phyloP scores from a whole-genome alignment of 2,888 invertebrate species.

The Bruchidius siliquastri region DNA sequence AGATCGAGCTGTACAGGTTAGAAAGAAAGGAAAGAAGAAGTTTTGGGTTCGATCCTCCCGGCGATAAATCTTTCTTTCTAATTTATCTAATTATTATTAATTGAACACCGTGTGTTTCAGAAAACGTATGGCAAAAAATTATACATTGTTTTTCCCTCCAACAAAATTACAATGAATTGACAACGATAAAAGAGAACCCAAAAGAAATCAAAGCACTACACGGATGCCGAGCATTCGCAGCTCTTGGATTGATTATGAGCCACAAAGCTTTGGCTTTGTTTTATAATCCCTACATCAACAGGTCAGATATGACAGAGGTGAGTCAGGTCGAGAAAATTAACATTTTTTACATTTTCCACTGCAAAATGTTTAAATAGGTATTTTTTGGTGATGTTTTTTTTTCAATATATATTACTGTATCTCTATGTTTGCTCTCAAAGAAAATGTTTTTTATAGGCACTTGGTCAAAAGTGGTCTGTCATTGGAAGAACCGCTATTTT shows the following conservation, averaged over 20 bases:
- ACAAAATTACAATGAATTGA: slow-evolving; percentile 48
- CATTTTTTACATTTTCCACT: no score
- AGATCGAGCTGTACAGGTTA: no score
- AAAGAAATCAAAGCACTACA: slow-evolving; percentile 62
- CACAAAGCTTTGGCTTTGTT: slow-evolving; percentile 71
- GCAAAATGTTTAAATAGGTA: no score
- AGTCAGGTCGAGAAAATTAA: no score
- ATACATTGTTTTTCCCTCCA: slow-evolving; percentile 52
- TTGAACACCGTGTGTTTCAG: slow-evolving; percentile 3
- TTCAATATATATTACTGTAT: background rate
- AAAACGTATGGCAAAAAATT: slow-evolving; percentile 12
- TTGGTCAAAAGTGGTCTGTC: slow-evolving; percentile 54
- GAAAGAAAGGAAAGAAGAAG: no score
- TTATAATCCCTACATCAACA: slow-evolving; percentile 62
- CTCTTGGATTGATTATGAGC: slow-evolving; percentile 57
- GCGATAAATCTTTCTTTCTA: no score
- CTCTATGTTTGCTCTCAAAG: no score
- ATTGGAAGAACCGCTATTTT: slow-evolving; percentile 57
- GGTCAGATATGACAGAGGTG: slow-evolving; percentile 64
- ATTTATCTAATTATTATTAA: no score
- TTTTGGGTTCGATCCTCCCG: no score
- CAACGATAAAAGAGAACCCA: slow-evolving; percentile 44
- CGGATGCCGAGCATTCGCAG: slow-evolving; percentile 63
- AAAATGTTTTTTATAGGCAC: slow-evolving; percentile 37
- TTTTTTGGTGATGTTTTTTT: no score